Conservation (phyloP, 2,888 invertebrate species). For the Ganaspis brasiliensis region DNA sequence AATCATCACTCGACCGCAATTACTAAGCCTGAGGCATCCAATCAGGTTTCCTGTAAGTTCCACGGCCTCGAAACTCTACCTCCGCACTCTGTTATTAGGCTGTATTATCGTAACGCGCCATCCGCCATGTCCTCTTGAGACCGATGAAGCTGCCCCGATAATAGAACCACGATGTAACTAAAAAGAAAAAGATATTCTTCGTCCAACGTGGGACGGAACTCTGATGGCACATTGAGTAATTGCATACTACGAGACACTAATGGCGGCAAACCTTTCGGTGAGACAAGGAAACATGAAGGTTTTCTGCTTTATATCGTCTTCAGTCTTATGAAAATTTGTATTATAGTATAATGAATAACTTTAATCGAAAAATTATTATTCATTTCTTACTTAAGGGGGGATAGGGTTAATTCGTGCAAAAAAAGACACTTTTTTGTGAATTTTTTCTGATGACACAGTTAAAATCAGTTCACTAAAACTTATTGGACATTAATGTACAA, state of each 20-base stretch:
- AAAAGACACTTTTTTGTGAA: no score
- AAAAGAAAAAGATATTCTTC: slow-evolving; percentile 11
- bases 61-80: slow-evolving; percentile 57
- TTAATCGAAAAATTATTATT: no score
- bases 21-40: slow-evolving; percentile 75
- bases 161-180: slow-evolving; percentile 13
- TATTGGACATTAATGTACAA: no score
- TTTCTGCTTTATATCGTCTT: not conserved
- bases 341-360: no score
- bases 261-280: slow-evolving; percentile 35
- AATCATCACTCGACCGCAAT: slow-evolving; percentile 77
- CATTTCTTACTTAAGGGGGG: no score
- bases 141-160: slow-evolving; percentile 68
- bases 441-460: no score
- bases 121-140: slow-evolving; percentile 67
- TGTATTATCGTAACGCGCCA: slow-evolving; percentile 78
- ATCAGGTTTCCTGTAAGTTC: slow-evolving; percentile 64
- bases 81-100: slow-evolving; percentile 78
- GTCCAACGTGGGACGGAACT: slow-evolving; percentile 42
- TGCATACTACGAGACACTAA: slow-evolving; percentile 40
- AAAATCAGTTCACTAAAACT: no score
- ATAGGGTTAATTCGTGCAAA: no score
- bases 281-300: not conserved
- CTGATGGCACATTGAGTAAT: slow-evolving; percentile 43
- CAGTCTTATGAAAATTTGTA: not conserved